Evolutionary conservation across 2,113 vertebrate genomes (phyloP).

Genomic region (Callorhinus ursinus): DNA sequence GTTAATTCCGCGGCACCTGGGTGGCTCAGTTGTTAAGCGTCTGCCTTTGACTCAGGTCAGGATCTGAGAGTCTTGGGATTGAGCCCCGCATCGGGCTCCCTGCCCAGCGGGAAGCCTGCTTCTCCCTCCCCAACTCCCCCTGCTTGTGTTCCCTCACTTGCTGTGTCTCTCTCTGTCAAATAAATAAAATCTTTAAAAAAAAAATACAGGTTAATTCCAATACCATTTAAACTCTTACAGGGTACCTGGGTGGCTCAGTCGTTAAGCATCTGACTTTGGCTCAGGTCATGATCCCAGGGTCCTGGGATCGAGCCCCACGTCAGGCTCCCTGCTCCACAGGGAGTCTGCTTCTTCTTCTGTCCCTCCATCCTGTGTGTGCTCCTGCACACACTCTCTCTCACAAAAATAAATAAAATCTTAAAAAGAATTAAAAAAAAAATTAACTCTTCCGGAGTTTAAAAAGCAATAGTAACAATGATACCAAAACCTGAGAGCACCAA

Average conservation of each 20-base stretch:
- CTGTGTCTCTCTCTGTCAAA: too few relatives aligned
- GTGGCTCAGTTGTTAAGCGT: not conserved
- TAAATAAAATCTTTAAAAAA: too few relatives aligned
- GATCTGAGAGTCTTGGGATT: not conserved
- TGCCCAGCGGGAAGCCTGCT: too few relatives aligned
- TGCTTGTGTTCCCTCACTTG: too few relatives aligned
- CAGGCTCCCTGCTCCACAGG: not conserved
- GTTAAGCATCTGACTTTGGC: not conserved
- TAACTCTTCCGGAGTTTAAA: not conserved
- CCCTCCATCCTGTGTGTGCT: not conserved
- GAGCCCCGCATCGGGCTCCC: not conserved
- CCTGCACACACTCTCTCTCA: too few relatives aligned
- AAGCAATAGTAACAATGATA: not conserved
- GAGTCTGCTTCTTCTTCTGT: not conserved
- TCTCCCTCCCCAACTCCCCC: too few relatives aligned
- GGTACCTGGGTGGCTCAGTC: not conserved
- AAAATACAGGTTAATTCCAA: slow-evolving; percentile 14
- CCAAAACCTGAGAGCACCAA: not conserved
- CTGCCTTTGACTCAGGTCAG: not conserved
- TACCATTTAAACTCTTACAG: not conserved
- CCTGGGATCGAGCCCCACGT: not conserved
- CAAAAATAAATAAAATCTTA: not conserved
- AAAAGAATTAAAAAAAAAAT: not conserved
- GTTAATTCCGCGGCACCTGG: not conserved
- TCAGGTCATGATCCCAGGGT: not conserved